Evolutionary conservation across 2,888 invertebrate genomes (phyloP).

Genomic region (Catocala fraxini): DNA sequence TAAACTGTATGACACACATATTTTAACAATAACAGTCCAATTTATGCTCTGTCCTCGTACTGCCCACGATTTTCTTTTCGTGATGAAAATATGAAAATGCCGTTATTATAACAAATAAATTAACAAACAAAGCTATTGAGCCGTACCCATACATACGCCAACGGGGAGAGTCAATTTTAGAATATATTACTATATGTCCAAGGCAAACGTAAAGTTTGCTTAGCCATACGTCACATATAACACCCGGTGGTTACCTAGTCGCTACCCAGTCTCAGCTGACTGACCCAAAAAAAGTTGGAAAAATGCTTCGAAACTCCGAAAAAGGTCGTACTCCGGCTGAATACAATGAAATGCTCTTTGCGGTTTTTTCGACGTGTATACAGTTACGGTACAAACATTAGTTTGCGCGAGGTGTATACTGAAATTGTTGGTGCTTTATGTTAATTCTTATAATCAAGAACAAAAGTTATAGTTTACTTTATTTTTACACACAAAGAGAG

Average conservation of each 20-base stretch:
- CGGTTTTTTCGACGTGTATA: slow-evolving; percentile 48
- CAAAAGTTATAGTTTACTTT: too few relatives aligned
- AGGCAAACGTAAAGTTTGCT: slow-evolving; percentile 9
- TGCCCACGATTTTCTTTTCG: too few relatives aligned
- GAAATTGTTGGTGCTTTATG: slow-evolving; percentile 39
- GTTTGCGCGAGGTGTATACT: slow-evolving; percentile 34
- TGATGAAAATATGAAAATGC: too few relatives aligned
- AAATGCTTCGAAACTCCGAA: slow-evolving; percentile 57
- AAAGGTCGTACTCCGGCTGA: slow-evolving; percentile 51
- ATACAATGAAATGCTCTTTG: slow-evolving; percentile 68
- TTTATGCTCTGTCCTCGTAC: too few relatives aligned
- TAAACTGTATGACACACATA: too few relatives aligned
- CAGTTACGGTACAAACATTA: slow-evolving; percentile 16
- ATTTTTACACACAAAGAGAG: too few relatives aligned
- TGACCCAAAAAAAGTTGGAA: slow-evolving; percentile 57
- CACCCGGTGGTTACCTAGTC: slow-evolving; percentile 10
- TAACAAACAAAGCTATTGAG: too few relatives aligned
- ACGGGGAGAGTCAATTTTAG: neutral
- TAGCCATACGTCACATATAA: slow-evolving; percentile 17
- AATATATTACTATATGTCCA: neutral
- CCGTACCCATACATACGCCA: neutral
- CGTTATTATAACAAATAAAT: too few relatives aligned
- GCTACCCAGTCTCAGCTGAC: slow-evolving; percentile 40
- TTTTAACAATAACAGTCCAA: too few relatives aligned
- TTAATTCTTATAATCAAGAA: slow-evolving; percentile 10